These are phyloP conservation scores for Acrocephalus scirpaceus DNA, from an alignment of 2,797 vertebrate species.

Conservation along the genomic window DNA sequence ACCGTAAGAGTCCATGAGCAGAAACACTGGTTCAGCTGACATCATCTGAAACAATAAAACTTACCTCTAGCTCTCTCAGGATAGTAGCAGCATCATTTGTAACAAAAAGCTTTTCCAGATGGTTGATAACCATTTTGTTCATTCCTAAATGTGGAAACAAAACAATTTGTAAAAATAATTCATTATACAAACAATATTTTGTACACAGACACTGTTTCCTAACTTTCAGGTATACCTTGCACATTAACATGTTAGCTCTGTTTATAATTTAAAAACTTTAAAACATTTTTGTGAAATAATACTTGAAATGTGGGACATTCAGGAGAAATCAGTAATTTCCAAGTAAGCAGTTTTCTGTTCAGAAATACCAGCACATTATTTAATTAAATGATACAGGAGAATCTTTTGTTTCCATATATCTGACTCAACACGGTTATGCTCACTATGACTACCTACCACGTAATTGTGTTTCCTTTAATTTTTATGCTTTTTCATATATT, in stretches of 20 bases:
- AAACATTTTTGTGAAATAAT: not conserved
- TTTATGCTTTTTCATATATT: not conserved
- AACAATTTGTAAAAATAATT: not conserved
- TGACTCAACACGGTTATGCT: not conserved
- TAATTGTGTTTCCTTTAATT: not conserved
- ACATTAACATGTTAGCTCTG: not conserved
- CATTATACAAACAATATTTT: not conserved
- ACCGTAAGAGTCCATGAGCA: not conserved
- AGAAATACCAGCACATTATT: not conserved
- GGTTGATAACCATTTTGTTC: conserved; percentile 99
- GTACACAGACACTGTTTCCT: not conserved
- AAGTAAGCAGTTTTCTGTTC: not conserved
- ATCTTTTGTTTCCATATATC: not conserved
- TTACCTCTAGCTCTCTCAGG: conserved; percentile 94
- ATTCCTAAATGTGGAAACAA: conserved; percentile 81
- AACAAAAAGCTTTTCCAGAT: conserved; percentile 96
- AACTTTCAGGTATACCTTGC: not conserved
- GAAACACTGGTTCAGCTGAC: not conserved
- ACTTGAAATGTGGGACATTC: not conserved
- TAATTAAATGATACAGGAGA: not conserved
- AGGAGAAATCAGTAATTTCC: not conserved
- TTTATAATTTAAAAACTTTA: not conserved
- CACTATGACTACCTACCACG: not conserved
- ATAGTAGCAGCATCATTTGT: conserved; percentile 98
- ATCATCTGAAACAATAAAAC: not conserved